These are phyloP conservation scores for Sandelia bainsii DNA, from an alignment of 2,797 vertebrate species.

Conservation along the genomic window DNA sequence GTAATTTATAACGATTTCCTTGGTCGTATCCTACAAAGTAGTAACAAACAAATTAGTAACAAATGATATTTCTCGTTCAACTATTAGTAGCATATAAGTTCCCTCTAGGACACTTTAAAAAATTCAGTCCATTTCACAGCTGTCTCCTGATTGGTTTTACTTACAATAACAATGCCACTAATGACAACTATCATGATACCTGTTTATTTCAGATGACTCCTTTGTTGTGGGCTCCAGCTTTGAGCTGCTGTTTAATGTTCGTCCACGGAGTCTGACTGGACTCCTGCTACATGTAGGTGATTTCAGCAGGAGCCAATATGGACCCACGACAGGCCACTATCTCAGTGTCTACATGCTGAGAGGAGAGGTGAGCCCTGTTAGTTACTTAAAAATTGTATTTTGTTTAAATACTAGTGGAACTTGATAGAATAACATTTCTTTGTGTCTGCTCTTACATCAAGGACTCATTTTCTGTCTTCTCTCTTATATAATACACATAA, in stretches of 20 bases:
- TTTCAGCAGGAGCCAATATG: constrained; percentile 49
- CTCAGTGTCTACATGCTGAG: constrained; percentile 88
- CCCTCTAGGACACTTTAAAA: no score
- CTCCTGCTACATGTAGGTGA: constrained; percentile 87
- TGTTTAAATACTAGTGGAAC: no score
- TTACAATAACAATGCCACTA: not conserved
- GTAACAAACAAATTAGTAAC: no score
- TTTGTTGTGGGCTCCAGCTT: constrained; percentile 86
- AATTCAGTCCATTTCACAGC: no score
- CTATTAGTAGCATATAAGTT: no score
- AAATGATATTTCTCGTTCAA: no score
- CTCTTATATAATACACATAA: not conserved
- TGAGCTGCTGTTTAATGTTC: constrained; percentile 88
- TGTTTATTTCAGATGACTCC: constrained; percentile 82
- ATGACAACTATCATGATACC: not conserved
- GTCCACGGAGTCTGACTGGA: constrained; percentile 85
- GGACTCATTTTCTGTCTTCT: not conserved
- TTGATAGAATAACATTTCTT: no score
- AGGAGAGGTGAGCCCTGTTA: constrained; percentile 85
- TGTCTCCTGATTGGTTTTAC: no score
- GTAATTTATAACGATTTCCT: no score
- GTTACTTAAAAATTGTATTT: no score
- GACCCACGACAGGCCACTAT: constrained; percentile 65
- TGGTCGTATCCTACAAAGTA: no score
- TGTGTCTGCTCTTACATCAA: no score